Evolutionary conservation across 1,140 invertebrate species (phyloP), one percentile per base, ranked within the genome.

Genomic region (Bicyclus anynana): DNA sequence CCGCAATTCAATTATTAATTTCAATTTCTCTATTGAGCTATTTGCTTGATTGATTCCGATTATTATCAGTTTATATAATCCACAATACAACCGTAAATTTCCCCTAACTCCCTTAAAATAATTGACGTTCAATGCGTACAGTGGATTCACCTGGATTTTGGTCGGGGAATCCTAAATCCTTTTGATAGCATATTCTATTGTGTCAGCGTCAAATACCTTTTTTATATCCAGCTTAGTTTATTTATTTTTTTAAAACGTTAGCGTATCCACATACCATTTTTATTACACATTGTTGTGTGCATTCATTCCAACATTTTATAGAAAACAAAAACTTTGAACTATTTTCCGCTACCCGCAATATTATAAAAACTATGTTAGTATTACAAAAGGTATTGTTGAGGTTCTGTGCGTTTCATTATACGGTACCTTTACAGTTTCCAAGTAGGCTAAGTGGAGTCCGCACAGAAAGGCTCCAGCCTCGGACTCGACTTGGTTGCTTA

Each of bases 381-480:
- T 29, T 7, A 53, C 18, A 44, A 44, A 13, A 44, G 37, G n/a
- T 21, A 46, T 53, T 60, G 51, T 60, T 60, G 54, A 47, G 42
- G 38, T 13, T 46, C 29, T 46, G 27, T 47, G 38, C 42, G 49
- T 50, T 54, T 50, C 52, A 54, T 60, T 59, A 58, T 49, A 17
- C 17, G 0, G 38, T 52, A 59, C 56, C 29, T 52, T 59, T 54
- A 54, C 33, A 27, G 26, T 53, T 38, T 21, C 20, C 49, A 60
- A 60, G 51, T 60, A 54, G 58, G 58, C 44, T 54, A 60, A 60
- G 58, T 60, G 58, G 51, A 52, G 9, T 20, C 40, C 5, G 46
- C 46, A 42, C 51, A 33, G 52, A 54, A 49, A 54, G 23, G n/a
- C n/a, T n/a, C n/a, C n/a, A n/a, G n/a, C n/a, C n/a, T n/a, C n/a